phyloP scores from a whole-genome alignment of 2,797 vertebrate species.

The Sebastes reedi region DNA sequence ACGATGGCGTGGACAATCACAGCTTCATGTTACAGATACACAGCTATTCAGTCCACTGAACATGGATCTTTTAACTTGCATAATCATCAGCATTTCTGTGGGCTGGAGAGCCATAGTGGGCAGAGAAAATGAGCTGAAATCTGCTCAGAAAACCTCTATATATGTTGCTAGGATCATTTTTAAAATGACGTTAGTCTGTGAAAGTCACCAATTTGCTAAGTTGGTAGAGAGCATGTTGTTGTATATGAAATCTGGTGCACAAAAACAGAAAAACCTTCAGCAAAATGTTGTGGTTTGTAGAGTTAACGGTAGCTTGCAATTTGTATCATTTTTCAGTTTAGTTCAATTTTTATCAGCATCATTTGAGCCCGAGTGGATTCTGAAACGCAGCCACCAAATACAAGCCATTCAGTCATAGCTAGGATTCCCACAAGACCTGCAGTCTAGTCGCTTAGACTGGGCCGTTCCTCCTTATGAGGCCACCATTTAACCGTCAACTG shows the following conservation, averaged over 20 bases:
- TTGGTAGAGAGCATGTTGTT: slow-evolving; percentile 19
- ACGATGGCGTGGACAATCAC: slow-evolving; percentile 2
- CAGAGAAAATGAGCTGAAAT: slow-evolving; percentile 32
- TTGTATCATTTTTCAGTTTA: slow-evolving; percentile 16
- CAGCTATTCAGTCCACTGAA: slow-evolving; percentile 31
- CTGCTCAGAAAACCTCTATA: slow-evolving; percentile 12
- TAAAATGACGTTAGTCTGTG: background rate
- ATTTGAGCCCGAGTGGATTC: slow-evolving; percentile 2
- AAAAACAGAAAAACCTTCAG: background rate
- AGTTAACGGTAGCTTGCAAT: background rate
- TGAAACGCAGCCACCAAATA: slow-evolving; percentile 1
- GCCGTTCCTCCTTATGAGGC: slow-evolving; percentile 9
- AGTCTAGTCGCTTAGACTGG: slow-evolving; percentile 3
- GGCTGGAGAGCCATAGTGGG: slow-evolving; percentile 7
- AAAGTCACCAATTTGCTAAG: slow-evolving; percentile 23
- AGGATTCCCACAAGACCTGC: slow-evolving; percentile 11
- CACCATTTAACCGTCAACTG: slow-evolving; percentile 12
- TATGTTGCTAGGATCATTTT: slow-evolving; percentile 25
- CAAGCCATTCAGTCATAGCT: slow-evolving; percentile 16
- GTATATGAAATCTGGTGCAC: background rate
- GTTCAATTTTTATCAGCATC: slow-evolving; percentile 17
- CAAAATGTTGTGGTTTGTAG: background rate
- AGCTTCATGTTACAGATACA: slow-evolving; percentile 43
- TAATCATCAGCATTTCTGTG: slow-evolving; percentile 50
- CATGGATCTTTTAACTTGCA: slow-evolving; percentile 48